Evolutionary conservation across 2,113 vertebrate species (phyloP).

Genomic region (Hiodon tergisus): DNA sequence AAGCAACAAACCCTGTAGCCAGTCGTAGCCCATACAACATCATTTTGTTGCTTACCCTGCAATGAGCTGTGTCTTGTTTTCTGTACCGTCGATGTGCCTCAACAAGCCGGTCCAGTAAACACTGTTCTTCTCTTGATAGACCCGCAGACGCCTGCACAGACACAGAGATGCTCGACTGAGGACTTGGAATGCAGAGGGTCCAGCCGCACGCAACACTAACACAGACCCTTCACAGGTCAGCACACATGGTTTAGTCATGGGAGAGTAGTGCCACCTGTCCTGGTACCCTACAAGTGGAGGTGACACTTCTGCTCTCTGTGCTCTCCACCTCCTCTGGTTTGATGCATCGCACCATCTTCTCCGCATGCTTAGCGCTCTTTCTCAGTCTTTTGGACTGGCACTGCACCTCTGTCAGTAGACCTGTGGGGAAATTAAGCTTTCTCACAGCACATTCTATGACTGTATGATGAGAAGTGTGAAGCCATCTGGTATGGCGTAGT

Average conservation of each 20-base stretch:
- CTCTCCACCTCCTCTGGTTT: constrained; percentile 68
- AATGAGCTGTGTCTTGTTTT: constrained; percentile 63
- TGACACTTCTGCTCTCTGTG: constrained; percentile 68
- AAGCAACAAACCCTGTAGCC: background rate
- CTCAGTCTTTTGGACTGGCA: constrained; percentile 86
- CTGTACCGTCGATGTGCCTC: constrained; percentile 75
- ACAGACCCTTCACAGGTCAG: background rate
- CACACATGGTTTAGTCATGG: background rate
- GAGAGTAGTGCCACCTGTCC: constrained; percentile 43
- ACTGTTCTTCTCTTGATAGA: constrained; percentile 68
- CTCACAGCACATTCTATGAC: too few relatives aligned
- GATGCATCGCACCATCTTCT: constrained; percentile 51
- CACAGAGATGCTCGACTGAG: background rate
- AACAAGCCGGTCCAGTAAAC: constrained; percentile 76
- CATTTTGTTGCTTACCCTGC: constrained; percentile 58
- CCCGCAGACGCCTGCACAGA: constrained; percentile 56
- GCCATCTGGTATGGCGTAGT: too few relatives aligned
- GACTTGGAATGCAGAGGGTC: too few relatives aligned
- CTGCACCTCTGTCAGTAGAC: constrained; percentile 89
- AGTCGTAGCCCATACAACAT: background rate
- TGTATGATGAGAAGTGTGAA: background rate
- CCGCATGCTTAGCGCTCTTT: constrained; percentile 76
- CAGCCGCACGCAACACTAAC: background rate
- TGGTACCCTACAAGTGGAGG: constrained; percentile 71
- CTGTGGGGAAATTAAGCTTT: constrained; percentile 41